Base-by-base conservation (phyloP, 2,888 invertebrate genomes). In the Rotaria magnacalcarata region DNA sequence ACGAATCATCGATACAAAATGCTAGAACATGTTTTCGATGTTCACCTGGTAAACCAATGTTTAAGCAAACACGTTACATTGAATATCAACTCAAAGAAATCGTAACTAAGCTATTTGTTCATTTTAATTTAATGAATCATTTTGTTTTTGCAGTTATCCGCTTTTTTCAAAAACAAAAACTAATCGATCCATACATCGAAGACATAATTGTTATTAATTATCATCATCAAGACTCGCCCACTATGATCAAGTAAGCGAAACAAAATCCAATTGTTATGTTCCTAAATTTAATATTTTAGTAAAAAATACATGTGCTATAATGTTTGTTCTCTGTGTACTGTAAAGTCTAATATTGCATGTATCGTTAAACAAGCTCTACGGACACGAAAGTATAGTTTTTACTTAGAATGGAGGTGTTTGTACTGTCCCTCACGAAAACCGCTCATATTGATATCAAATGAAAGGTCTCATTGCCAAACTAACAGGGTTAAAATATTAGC, bases 131-230 rank as follows among this genome's bases (percentile, higher is more conserved):
- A 2, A 16, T 34, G 7, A 16, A 34, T 41, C 47, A 24, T 21
- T n/a, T 21, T 47, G 24, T 4, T 24, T 21, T 80, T 80, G n/a
- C 47, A 93, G 93, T 91, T 96, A 90, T 95, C 95, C n/a, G 93
- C 92, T 87, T 90, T 96, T 86, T 96, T 96, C 90, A 90, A 94
- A 34, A 34, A 34, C n/a, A 34, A 34, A 1, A 34, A 50, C 93
- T 94, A 89, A 93, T 94, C 0, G 90, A 95, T 89, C 94, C 96
- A 91, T 96, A 95, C 90, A 93, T 92, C 21, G 93, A 96, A 88
- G 96, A 95, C 89, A 93, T 94, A 89, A 93, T 93, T 3, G 93
- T 95, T 89, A 89, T 96, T 87, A 92, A 95, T 85, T 95, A 96
- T 91, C 95, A 96, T 90, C 95, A 96, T 86, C 93, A 94, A 89